Evolutionary conservation across 1,140 invertebrate species (phyloP).

Genomic region (Cephus cinctus): DNA sequence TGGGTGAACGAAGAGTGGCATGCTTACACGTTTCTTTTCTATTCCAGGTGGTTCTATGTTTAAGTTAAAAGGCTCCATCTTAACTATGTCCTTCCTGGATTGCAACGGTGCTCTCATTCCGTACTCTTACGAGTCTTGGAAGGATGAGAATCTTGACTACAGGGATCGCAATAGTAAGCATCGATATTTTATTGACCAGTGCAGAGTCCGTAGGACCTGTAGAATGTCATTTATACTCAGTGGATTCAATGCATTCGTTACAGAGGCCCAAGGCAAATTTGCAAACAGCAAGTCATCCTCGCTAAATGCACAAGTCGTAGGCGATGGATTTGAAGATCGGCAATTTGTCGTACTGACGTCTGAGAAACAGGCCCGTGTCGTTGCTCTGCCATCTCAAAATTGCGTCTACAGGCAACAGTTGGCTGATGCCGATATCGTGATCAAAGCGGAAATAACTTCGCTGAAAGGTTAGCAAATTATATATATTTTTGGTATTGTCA

Average conservation of each 20-base stretch:
- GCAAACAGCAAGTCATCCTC: slow-evolving; percentile 72
- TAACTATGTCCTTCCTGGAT: slow-evolving; percentile 94
- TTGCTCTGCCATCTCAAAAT: slow-evolving; percentile 92
- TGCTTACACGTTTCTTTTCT: slow-evolving; percentile 2
- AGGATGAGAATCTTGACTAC: slow-evolving; percentile 71
- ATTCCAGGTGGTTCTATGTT: slow-evolving; percentile 84
- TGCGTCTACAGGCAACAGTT: slow-evolving; percentile 84
- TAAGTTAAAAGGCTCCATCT: slow-evolving; percentile 89
- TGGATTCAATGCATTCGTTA: slow-evolving; percentile 21
- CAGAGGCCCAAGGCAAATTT: slow-evolving; percentile 46
- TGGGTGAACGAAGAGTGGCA: no score
- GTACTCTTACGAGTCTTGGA: slow-evolving; percentile 84
- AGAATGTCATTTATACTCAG: background rate
- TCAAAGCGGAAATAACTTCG: slow-evolving; percentile 90
- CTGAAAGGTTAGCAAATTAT: slow-evolving; percentile 73
- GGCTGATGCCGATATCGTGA: slow-evolving; percentile 85
- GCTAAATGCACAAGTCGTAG: slow-evolving; percentile 51
- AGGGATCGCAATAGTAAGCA: slow-evolving; percentile 66
- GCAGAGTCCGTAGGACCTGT: background rate
- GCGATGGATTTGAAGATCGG: slow-evolving; percentile 69
- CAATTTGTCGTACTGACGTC: slow-evolving; percentile 93
- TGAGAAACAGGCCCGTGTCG: slow-evolving; percentile 92
- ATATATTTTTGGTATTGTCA: background rate
- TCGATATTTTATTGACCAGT: background rate
- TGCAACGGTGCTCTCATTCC: slow-evolving; percentile 86